A percentile compares a stretch with the other conserved stretches of the same genome.
phyloP scores from a whole-genome alignment of 2,888 invertebrate genomes.

The Trileptium ribeirensis region DNA sequence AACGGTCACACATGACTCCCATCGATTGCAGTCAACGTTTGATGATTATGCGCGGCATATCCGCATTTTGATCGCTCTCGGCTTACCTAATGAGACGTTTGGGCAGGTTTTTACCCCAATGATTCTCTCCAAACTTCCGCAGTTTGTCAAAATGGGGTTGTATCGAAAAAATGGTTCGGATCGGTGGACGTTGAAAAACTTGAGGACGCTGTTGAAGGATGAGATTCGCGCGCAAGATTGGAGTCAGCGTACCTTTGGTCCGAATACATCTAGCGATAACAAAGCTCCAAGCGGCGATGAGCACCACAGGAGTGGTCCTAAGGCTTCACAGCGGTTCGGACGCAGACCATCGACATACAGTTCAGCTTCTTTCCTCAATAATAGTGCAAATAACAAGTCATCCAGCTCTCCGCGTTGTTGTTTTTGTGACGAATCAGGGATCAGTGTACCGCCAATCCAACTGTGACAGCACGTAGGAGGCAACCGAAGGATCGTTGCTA shows the following conservation, averaged over 20 bases:
- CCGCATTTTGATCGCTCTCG: neutral
- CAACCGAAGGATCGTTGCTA: neutral
- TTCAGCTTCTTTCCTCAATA: neutral
- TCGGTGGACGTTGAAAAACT: neutral
- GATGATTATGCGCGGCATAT: conserved; percentile 12
- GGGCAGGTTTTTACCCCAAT: conserved; percentile 5
- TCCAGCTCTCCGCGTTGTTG: neutral
- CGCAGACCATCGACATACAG: neutral
- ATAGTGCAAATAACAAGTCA: neutral
- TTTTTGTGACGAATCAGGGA: neutral
- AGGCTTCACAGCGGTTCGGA: neutral
- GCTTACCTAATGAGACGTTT: neutral
- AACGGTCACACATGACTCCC: neutral
- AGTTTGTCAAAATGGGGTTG: neutral
- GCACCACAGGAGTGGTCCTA: neutral
- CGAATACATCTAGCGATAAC: neutral
- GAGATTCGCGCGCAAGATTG: neutral
- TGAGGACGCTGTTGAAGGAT: neutral
- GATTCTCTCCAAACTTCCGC: neutral
- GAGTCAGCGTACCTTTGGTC: neutral
- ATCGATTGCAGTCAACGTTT: neutral
- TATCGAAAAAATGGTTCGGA: neutral
- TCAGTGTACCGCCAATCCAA: neutral
- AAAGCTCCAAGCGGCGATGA: neutral
- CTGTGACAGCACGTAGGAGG: neutral